Conservation (phyloP, 2,113 vertebrate genomes). For the Myrmophylax atrothorax region DNA sequence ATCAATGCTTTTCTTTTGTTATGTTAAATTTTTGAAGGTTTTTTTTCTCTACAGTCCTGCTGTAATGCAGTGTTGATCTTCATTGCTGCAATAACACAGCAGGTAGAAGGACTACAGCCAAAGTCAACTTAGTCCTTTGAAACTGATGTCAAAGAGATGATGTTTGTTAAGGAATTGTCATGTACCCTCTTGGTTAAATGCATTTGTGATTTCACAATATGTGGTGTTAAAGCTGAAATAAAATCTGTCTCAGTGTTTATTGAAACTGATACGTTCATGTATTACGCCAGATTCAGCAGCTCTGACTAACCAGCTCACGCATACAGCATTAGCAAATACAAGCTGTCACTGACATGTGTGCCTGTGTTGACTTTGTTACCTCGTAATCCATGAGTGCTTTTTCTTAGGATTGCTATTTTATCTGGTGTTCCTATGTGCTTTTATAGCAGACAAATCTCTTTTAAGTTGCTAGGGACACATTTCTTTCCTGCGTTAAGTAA, state of each 20-base stretch:
- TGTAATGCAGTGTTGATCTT: background rate
- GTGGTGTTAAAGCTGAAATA: slow-evolving; percentile 27
- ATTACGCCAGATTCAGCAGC: background rate
- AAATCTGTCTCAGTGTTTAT: slow-evolving; percentile 4
- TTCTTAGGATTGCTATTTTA: slow-evolving; percentile 51
- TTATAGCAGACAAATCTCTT: slow-evolving; percentile 48
- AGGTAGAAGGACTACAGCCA: slow-evolving; percentile 8
- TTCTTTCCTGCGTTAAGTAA: slow-evolving; percentile 41
- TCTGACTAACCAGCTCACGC: background rate
- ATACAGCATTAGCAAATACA: slow-evolving; percentile 18
- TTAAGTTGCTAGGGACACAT: slow-evolving; percentile 48
- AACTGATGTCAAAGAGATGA: background rate
- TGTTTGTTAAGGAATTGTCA: slow-evolving; percentile 17
- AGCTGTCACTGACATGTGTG: background rate
- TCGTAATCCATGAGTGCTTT: slow-evolving; percentile 45
- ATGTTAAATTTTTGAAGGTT: background rate
- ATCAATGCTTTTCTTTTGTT: background rate
- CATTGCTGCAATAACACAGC: background rate
- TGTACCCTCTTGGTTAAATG: background rate
- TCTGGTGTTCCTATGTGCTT: slow-evolving; percentile 12
- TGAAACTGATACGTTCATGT: slow-evolving; percentile 14
- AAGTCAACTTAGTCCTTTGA: slow-evolving; percentile 19
- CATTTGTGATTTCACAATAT: slow-evolving; percentile 25
- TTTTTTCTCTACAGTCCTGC: background rate
- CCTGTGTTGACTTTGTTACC: slow-evolving; percentile 63